Evolutionary conservation across 2,113 vertebrate species (phyloP), one percentile per base, ranked within the genome.

Genomic region (Mesembrinibis cayennensis): DNA sequence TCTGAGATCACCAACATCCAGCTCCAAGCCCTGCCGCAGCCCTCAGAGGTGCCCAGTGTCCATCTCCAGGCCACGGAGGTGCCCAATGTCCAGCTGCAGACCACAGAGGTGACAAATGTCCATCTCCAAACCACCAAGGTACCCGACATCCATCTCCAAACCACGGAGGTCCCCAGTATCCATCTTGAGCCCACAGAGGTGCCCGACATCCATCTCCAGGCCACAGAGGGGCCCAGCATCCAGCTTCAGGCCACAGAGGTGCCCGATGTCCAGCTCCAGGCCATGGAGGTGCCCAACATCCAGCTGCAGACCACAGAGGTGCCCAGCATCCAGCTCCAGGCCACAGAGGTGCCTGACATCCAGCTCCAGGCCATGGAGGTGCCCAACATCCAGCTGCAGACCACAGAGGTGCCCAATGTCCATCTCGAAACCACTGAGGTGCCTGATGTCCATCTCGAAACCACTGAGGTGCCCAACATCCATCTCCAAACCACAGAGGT

Each of bases 401-500:
- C 71, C n/a, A 13, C 36, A 0, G 62, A 91, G 27, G 58, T 79
- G 10, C 11, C 81, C 1, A 6, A 16, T 3, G 7, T 76, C 27
- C 88, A 67, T 8, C 80, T 90, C 2, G 11, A 91, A 8, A 3
- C 62, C 34, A 26, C 27, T 2, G 40, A 59, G 16, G 72, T 34
- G 6, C 10, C 61, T 15, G 10, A 26, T 2, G 4, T 65, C n/a
- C 83, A 69, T 6, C 55, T 50, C 32, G 10, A 77, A 4, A 2
- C 44, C n/a, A 36, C n/a, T 1, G 71, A 93, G n/a, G 52, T 94
- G n/a, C 3, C 82, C 17, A 23, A 3, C 4, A 5, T 87, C 32
- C 98, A 98, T n/a, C 97, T 98, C n/a, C 98, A 88, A 8, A 2
- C 73, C 26, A 21, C 40, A 0, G 38, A 87, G 55, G 85, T 79